phyloP scores from a whole-genome alignment of 2,797 vertebrate species.

The Sciurus vulgaris region DNA sequence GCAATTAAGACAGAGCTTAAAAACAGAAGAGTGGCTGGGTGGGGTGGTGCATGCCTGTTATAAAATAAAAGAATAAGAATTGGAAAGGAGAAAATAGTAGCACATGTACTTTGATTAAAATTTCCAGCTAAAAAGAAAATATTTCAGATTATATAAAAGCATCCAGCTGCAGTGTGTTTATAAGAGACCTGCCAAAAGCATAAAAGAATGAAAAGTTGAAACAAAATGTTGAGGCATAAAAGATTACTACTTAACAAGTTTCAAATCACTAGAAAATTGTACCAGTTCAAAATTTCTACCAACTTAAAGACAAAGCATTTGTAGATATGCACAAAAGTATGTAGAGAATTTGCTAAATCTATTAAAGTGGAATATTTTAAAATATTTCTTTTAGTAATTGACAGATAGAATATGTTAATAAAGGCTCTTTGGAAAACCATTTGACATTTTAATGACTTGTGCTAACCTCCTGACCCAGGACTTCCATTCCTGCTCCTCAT shows the following conservation, averaged over 20 bases:
- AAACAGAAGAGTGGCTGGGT: background rate
- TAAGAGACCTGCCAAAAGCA: background rate
- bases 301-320: background rate
- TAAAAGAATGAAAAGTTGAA: background rate
- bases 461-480: background rate
- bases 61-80: background rate
- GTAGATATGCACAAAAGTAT: background rate
- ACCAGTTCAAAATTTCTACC: background rate
- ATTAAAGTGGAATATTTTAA: background rate
- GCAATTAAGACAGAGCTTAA: background rate
- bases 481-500: background rate
- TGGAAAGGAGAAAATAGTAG: background rate
- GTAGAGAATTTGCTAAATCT: background rate
- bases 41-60: too few species aligned
- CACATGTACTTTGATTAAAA: background rate
- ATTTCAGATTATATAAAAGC: constrained; percentile 1
- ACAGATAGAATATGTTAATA: background rate
- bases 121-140: constrained; percentile 1
- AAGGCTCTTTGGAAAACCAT: background rate
- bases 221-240: background rate
- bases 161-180: background rate
- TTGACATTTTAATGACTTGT: background rate
- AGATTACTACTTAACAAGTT: background rate
- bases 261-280: background rate
- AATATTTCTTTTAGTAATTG: background rate